A percentile compares a stretch with the other conserved stretches of the same genome.
Conservation (phyloP, 2,113 vertebrate species). For the Ageneiosus marmoratus region DNA sequence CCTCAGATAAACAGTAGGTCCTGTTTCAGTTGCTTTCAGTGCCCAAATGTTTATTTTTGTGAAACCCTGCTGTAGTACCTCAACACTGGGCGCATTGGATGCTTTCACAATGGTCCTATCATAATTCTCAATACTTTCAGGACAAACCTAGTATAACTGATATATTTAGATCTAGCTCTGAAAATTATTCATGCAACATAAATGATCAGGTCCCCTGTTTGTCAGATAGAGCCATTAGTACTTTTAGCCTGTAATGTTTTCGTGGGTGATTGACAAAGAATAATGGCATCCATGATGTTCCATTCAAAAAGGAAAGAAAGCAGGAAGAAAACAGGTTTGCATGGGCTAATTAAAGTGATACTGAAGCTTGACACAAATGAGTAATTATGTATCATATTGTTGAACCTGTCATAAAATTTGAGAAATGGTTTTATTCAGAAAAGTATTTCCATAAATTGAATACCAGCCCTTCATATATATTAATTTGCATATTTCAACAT, state of each 20-base stretch:
- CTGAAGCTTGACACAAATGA: background rate
- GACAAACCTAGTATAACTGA: background rate
- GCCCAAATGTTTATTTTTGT: too few species aligned
- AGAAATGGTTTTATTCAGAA: slow-evolving; percentile 1
- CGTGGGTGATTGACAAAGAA: background rate
- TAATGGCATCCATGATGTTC: background rate
- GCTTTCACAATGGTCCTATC: too few species aligned
- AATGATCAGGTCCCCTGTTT: background rate
- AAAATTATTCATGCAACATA: background rate
- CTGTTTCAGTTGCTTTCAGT: too few species aligned
- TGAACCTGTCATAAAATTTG: background rate
- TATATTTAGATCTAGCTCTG: background rate
- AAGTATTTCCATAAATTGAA: background rate
- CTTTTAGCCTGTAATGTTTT: background rate
- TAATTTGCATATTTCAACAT: too few species aligned
- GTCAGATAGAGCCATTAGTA: background rate
- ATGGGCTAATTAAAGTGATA: background rate
- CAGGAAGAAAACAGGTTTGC: background rate
- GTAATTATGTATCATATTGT: background rate
- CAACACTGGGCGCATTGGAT: too few species aligned
- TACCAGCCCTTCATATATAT: background rate
- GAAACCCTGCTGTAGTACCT: too few species aligned
- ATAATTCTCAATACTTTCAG: too few species aligned
- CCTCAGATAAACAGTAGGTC: too few species aligned
- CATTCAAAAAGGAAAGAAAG: background rate